Percentiles rank a stretch among this genome's conserved stretches.
phyloP scores from a whole-genome alignment of 2,797 vertebrate species.

The Sarcoramphus papa region DNA sequence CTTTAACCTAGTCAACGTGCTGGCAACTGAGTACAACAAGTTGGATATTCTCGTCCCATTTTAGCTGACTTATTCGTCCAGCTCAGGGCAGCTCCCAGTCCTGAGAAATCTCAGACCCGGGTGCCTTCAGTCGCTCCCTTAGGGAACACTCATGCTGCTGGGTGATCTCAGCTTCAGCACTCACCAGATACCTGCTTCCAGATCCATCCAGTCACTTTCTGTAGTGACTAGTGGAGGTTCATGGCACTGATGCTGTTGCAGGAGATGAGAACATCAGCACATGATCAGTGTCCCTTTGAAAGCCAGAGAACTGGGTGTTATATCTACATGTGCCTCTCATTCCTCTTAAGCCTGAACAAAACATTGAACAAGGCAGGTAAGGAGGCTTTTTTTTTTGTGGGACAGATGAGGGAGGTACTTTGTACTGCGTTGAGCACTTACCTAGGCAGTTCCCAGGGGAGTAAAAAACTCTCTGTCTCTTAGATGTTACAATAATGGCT shows the following conservation, averaged over 20 bases:
- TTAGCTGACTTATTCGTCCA: background rate
- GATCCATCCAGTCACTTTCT: background rate
- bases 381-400: background rate
- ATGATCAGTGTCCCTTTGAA: background rate
- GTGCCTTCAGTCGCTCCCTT: background rate
- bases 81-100: background rate
- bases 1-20: background rate
- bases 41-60: background rate
- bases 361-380: background rate
- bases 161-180: background rate
- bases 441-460: background rate
- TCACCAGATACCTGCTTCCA: background rate
- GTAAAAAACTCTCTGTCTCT: background rate
- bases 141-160: background rate
- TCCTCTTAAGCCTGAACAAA: background rate
- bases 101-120: background rate
- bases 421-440: background rate
- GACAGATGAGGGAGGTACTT: background rate
- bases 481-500: background rate
- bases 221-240: background rate
- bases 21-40: background rate
- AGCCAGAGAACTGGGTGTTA: background rate
- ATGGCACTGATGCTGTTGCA: background rate
- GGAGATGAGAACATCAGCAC: background rate
- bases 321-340: rapidly evolving